Conservation (phyloP, 2,113 vertebrate species). For the Scopus umbretta region DNA sequence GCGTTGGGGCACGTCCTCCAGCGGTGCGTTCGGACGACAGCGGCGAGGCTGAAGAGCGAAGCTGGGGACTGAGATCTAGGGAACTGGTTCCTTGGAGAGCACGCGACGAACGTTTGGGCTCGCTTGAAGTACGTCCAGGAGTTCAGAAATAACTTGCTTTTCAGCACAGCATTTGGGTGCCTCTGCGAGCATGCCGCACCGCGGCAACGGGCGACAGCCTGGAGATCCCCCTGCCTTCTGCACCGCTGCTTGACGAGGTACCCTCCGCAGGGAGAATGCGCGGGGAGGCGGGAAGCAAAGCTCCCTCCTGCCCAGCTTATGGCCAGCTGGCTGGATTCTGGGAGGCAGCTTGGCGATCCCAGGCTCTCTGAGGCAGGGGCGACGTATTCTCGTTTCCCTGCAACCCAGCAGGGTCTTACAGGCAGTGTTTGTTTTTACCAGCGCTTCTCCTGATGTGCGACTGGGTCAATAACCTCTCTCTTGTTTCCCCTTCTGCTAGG, state of each 20-base stretch:
- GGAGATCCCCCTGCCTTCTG: neutral
- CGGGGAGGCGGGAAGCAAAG: fast-evolving
- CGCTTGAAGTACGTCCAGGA: neutral
- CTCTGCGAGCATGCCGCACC: no score
- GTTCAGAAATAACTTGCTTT: neutral
- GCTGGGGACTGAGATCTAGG: neutral
- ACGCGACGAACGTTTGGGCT: neutral
- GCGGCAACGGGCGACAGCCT: neutral
- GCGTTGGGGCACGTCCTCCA: fast-evolving
- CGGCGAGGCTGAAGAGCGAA: neutral
- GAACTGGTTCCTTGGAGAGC: neutral
- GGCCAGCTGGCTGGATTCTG: neutral
- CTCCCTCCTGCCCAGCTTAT: neutral
- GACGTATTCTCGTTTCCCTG: fast-evolving
- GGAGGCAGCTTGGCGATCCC: neutral
- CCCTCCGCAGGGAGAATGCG: neutral
- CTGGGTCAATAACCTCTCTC: neutral
- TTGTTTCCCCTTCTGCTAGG: slow-evolving; percentile 67
- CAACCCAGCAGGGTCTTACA: no score
- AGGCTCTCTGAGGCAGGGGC: neutral
- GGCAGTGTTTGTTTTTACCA: neutral
- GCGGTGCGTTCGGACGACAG: fast-evolving
- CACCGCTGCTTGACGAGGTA: fast-evolving
- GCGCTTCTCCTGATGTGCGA: fast-evolving
- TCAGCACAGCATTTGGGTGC: no score